A percentile compares a stretch with the other conserved stretches of the same genome.
Evolutionary conservation across 2,888 invertebrate genomes (phyloP).

Genomic region (Eupeodes latifasciatus): DNA sequence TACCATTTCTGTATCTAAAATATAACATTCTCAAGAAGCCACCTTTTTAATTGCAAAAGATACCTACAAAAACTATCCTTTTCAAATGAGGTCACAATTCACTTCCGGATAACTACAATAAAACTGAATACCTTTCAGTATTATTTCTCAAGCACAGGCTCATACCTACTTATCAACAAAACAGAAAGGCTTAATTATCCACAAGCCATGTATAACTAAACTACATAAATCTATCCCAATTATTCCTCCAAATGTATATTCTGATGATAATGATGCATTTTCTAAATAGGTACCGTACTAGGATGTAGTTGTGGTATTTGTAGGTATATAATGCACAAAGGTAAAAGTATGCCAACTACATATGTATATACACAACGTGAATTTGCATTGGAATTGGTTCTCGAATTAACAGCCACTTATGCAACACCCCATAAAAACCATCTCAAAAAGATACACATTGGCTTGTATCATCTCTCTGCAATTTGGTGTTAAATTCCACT

Average conservation of each 20-base stretch:
- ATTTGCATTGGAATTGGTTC: constrained; percentile 47
- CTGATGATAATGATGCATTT: constrained; percentile 3
- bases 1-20: no score
- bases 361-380: not conserved
- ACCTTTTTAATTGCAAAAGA: no score
- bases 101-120: no score
- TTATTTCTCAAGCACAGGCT: no score
- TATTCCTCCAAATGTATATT: not conserved
- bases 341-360: no score
- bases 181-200: constrained; percentile 5
- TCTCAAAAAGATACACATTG: constrained; percentile 25
- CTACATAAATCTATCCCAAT: not conserved
- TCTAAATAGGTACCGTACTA: no score
- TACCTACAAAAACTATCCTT: no score
- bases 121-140: no score
- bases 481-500: constrained; percentile 28
- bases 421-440: constrained; percentile 27
- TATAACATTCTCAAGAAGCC: no score
- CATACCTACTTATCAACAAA: not conserved
- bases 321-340: no score
- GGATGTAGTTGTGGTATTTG: no score
- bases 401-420: constrained; percentile 36
- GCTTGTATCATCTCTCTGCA: not conserved
- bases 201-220: not conserved
- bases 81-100: no score